Conservation (phyloP, 2,797 vertebrate species). For the Rachycentron canadum region DNA sequence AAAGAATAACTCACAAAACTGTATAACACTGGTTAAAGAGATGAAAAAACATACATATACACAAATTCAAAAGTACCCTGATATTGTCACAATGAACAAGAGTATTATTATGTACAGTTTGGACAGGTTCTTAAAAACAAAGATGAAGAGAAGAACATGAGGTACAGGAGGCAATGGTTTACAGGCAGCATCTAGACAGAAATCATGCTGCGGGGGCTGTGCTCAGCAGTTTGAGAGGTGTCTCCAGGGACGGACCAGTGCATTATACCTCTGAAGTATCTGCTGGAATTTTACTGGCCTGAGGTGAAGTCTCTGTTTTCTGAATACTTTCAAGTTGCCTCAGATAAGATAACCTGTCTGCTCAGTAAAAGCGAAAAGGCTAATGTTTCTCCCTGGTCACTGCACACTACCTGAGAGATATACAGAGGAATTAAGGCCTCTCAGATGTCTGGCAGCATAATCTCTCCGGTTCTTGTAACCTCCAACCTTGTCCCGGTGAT, state of each 20-base stretch:
- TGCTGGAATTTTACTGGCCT: constrained; percentile 57
- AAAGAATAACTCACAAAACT: constrained; percentile 14
- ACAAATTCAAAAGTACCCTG: constrained; percentile 76
- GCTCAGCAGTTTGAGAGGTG: constrained; percentile 50
- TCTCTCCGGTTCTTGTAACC: constrained; percentile 37
- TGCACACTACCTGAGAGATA: constrained; percentile 55
- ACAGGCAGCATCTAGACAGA: constrained; percentile 65
- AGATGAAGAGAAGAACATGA: constrained; percentile 40
- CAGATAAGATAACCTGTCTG: constrained; percentile 63
- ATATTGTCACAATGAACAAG: constrained; percentile 58
- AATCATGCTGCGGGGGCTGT: constrained; percentile 22
- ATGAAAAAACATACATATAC: constrained; percentile 34
- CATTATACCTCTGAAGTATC: constrained; percentile 42
- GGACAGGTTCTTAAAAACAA: constrained; percentile 40
- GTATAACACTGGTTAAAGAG: constrained; percentile 33
- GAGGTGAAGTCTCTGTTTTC: constrained; percentile 49
- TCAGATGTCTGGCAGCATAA: constrained; percentile 58
- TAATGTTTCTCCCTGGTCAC: constrained; percentile 62
- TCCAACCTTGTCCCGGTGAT: constrained; percentile 13
- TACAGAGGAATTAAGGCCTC: constrained; percentile 44
- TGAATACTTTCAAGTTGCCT: constrained; percentile 53
- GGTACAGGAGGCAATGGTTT: constrained; percentile 49
- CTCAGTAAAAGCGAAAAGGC: constrained; percentile 49
- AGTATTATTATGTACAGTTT: constrained; percentile 33
- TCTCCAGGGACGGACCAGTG: constrained; percentile 56